Base-by-base conservation (phyloP, 2,888 invertebrate genomes). In the Meteorus cinctellus region DNA sequence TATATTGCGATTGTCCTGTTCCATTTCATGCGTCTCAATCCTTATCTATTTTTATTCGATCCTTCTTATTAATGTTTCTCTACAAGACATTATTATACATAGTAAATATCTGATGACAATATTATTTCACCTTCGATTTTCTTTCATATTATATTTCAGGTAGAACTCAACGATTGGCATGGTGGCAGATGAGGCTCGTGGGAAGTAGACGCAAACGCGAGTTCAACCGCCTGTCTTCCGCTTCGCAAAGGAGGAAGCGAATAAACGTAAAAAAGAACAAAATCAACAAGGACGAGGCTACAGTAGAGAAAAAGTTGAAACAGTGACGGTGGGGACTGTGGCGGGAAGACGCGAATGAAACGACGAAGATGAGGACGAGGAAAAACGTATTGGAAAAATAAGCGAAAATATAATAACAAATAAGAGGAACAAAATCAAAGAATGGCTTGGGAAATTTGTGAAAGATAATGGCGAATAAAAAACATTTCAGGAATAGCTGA, bases 101-200 rank as follows among this genome's bases (percentile, higher is more conserved):
- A 55, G n/a, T 8, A n/a, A 6, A 55, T 55, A 19, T 55, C 55
- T 55, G 55, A 55, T 55, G 55, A 55, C 55, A 10, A 19, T 8
- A 55, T 19, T 55, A 19, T 55, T 55, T 55, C 8, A n/a, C 4
- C n/a, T 48, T 48, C n/a, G n/a, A 19, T 55, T 19, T 55, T 41
- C 12, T 55, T 48, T 19, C 19, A 55, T 55, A 55, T 55, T 2
- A 19, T 55, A 55, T 55, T 55, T 55, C 55, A 55, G 55, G 19
- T 19, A 19, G 19, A 8, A 60, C 10, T 41, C 16, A 12, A 36
- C 24, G 60, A 70, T 62, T 63, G 48, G 24, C 8, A 72, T 51
- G 34, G 55, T 66, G 72, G 69, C 63, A 70, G 63, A 72, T 72
- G 71, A 63, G 31, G 65, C 51, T 45, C 66, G 71, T 75, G 75